Evolutionary conservation across 2,888 invertebrate species (phyloP).

Genomic region (Gisinianus flammeolus): DNA sequence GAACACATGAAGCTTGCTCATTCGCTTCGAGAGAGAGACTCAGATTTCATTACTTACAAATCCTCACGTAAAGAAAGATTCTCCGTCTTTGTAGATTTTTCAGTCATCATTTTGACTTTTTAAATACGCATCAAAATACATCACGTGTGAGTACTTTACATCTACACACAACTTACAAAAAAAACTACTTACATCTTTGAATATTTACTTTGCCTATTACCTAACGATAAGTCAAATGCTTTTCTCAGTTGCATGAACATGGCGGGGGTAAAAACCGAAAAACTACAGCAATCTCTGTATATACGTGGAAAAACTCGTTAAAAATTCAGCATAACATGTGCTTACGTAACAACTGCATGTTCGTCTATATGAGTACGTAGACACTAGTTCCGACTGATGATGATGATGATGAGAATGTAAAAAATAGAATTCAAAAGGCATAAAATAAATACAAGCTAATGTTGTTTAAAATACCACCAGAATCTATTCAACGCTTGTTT

Average conservation of each 20-base stretch:
- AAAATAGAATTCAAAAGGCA: no score
- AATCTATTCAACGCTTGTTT: no score
- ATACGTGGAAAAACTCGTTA: not conserved
- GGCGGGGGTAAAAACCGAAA: not conserved
- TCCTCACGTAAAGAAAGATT: conserved; percentile 7
- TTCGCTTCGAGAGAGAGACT: not conserved
- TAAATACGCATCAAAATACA: conserved; percentile 17
- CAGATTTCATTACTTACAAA: conserved; percentile 5
- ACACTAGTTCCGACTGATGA: not conserved
- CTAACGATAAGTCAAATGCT: not conserved
- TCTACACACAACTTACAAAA: conserved; percentile 8
- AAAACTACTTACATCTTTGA: conserved; percentile 16
- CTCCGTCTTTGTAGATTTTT: conserved; percentile 2
- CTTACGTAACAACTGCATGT: not conserved
- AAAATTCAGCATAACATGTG: not conserved
- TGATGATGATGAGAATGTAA: not conserved
- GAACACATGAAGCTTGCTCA: no score
- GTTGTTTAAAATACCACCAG: no score
- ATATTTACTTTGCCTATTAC: not conserved
- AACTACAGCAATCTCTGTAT: not conserved
- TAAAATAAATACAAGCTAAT: no score
- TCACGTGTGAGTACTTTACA: not conserved
- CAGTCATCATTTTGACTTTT: conserved; percentile 17
- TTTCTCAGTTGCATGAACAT: not conserved
- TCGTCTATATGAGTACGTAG: not conserved